Evolutionary conservation across 2,113 vertebrate species (phyloP).

Genomic region (Podarcis cretensis): DNA sequence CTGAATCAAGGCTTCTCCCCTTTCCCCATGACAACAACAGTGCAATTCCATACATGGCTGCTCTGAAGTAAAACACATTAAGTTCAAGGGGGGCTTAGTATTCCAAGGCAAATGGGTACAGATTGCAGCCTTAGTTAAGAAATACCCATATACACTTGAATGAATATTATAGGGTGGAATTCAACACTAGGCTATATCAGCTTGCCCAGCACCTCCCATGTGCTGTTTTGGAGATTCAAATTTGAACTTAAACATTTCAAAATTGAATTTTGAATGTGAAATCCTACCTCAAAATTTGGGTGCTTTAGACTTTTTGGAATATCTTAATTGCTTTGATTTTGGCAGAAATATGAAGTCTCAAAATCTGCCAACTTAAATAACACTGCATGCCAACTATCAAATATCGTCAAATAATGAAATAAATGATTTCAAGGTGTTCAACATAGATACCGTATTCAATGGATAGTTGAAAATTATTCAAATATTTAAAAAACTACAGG

Average conservation of each 20-base stretch:
- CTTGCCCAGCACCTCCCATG: too few relatives aligned
- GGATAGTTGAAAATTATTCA: background rate
- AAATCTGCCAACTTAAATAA: background rate
- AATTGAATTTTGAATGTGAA: background rate
- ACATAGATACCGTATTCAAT: background rate
- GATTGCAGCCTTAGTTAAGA: too few relatives aligned
- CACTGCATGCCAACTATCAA: background rate
- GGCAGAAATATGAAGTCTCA: background rate
- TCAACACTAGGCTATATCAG: background rate
- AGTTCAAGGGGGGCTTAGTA: too few relatives aligned
- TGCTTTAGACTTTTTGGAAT: background rate
- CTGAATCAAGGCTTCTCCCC: background rate
- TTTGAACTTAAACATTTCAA: background rate
- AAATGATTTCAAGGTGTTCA: background rate
- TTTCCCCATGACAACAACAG: too few relatives aligned
- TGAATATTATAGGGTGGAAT: background rate
- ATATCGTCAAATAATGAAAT: background rate
- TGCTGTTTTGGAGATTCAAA: background rate
- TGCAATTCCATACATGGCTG: too few relatives aligned
- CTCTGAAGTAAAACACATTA: too few relatives aligned
- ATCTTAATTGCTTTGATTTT: background rate
- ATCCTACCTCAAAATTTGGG: background rate
- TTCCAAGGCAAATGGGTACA: too few relatives aligned
- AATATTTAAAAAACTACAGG: background rate
- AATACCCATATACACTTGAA: too few relatives aligned